phyloP scores from a whole-genome alignment of 2,888 invertebrate genomes.

The Tenthredo scrophulariae region DNA sequence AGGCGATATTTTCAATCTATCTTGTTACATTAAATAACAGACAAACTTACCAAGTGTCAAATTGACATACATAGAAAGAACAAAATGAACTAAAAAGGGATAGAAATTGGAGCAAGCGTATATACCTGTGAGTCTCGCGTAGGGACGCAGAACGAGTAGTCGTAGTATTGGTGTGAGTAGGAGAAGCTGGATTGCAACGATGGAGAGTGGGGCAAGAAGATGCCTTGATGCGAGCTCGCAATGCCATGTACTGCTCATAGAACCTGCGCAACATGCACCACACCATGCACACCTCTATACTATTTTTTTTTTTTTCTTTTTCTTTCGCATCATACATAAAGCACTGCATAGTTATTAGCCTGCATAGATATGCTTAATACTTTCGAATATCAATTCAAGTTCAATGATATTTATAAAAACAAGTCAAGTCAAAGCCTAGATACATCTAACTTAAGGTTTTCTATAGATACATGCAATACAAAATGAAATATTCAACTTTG shows the following conservation, averaged over 20 bases:
- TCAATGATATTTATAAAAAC: not conserved
- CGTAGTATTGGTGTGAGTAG: conserved; percentile 77
- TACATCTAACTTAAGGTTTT: not conserved
- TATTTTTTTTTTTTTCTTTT: conserved; percentile 56
- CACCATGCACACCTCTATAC: conserved; percentile 75
- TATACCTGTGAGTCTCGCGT: conserved; percentile 79
- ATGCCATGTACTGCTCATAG: conserved; percentile 93
- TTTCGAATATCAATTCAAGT: not conserved
- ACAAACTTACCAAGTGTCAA: conserved; percentile 22
- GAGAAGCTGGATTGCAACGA: conserved; percentile 77
- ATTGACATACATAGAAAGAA: not conserved
- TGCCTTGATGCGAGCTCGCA: conserved; percentile 93
- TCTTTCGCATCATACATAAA: conserved; percentile 47
- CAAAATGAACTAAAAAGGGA: conserved; percentile 61
- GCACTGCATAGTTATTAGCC: conserved; percentile 47
- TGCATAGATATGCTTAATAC: not conserved
- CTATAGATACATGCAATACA: conserved; percentile 22
- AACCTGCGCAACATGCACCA: conserved; percentile 84
- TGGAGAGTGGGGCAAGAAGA: conserved; percentile 88
- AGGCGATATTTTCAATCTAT: not conserved
- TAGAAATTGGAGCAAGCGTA: conserved; percentile 62
- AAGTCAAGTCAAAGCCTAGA: not conserved
- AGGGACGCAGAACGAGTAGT: conserved; percentile 83
- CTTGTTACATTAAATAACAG: not conserved
- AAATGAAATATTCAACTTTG: not conserved